A percentile compares a stretch with the other conserved stretches of the same genome.
Conservation (phyloP, 2,888 invertebrate genomes). For the Podabrus alpinus region DNA sequence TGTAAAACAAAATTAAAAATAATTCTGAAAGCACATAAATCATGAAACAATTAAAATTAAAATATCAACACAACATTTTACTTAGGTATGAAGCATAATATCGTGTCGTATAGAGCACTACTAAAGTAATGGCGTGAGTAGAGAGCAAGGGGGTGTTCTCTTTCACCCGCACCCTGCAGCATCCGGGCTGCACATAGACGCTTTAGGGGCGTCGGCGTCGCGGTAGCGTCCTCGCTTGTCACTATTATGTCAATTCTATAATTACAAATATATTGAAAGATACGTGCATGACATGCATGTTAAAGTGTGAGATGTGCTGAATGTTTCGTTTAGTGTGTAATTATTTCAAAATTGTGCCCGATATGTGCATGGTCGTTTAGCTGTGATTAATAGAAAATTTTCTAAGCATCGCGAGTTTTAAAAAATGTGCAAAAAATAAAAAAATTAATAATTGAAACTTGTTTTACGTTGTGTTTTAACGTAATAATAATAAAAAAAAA, state of each 20-base stretch:
- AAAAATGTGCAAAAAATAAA: not conserved
- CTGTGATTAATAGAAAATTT: not conserved
- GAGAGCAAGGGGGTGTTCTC: slow-evolving; percentile 43
- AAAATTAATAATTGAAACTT: not conserved
- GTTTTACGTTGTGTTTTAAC: not conserved
- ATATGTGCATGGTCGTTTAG: slow-evolving; percentile 11
- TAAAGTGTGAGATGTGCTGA: slow-evolving; percentile 14
- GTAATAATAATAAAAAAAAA: not conserved
- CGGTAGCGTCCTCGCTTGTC: slow-evolving; percentile 47
- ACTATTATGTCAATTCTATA: slow-evolving; percentile 48
- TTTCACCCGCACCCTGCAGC: slow-evolving; percentile 47
- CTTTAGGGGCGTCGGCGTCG: slow-evolving; percentile 55
- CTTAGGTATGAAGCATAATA: slow-evolving; percentile 44
- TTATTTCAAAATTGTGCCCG: not conserved
- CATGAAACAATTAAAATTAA: slow-evolving; percentile 27
- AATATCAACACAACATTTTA: slow-evolving; percentile 46
- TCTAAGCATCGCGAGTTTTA: not conserved
- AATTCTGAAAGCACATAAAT: not conserved
- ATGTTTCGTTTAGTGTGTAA: not conserved
- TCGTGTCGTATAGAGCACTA: slow-evolving; percentile 41
- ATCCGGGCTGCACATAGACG: slow-evolving; percentile 52
- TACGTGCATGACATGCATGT: slow-evolving; percentile 20
- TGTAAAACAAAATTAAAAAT: not conserved
- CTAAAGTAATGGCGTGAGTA: slow-evolving; percentile 44
- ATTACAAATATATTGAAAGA: slow-evolving; percentile 34